Conservation (phyloP, 2,888 invertebrate genomes). For the Cephus spinipes region DNA sequence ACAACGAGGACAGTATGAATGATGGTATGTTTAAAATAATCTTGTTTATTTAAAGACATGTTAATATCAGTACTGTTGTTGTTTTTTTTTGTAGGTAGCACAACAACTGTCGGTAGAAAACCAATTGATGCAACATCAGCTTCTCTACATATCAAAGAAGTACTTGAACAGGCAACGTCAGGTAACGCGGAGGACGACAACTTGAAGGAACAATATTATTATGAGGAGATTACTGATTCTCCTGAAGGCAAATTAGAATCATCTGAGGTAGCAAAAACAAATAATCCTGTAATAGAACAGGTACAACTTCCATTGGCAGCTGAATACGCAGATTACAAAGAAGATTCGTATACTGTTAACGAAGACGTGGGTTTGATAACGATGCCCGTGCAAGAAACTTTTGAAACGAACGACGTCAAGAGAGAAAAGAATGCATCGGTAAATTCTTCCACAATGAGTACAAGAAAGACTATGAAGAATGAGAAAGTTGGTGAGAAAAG, state of each 20-base stretch:
- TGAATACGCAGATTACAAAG: neutral
- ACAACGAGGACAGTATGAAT: neutral
- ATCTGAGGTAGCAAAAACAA: neutral
- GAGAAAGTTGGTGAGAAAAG: constrained; percentile 2
- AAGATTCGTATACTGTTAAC: neutral
- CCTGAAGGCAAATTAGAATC: neutral
- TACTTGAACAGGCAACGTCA: neutral
- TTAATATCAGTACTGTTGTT: neutral
- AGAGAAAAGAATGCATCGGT: neutral
- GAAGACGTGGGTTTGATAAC: neutral
- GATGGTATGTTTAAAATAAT: neutral
- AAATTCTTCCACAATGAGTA: neutral
- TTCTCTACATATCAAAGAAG: neutral
- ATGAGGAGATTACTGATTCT: neutral
- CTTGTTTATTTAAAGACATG: neutral
- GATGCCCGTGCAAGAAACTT: neutral
- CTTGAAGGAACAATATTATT: neutral
- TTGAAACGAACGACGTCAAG: neutral
- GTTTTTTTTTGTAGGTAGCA: neutral
- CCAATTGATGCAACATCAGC: neutral
- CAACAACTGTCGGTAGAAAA: neutral
- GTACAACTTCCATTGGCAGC: neutral
- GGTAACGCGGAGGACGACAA: neutral
- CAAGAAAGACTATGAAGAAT: neutral
- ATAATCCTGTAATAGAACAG: neutral